A percentile compares a stretch with the other conserved stretches of the same genome.
phyloP scores from a whole-genome alignment of 2,797 vertebrate species.

The Lacerta bilineata region DNA sequence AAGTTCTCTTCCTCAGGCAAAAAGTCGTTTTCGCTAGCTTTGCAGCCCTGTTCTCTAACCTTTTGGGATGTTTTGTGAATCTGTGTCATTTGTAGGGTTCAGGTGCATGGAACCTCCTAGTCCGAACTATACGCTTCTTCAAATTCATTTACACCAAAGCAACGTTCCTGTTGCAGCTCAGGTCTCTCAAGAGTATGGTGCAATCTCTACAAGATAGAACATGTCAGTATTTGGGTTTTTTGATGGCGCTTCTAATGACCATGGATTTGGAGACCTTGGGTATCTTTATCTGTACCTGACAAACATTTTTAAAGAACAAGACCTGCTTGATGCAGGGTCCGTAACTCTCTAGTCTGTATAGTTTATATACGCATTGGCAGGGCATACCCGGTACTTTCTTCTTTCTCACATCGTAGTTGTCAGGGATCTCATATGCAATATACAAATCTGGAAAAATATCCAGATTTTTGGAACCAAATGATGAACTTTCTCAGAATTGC shows the following conservation, averaged over 20 bases:
- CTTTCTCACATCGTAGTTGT: neutral
- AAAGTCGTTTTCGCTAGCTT: neutral
- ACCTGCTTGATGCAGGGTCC: neutral
- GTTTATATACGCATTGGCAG: neutral
- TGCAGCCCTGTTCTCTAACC: neutral
- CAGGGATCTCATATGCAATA: slow-evolving; percentile 43
- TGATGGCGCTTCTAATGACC: neutral
- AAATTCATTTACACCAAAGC: neutral
- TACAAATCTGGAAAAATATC: slow-evolving; percentile 13
- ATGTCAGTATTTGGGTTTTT: slow-evolving; percentile 22
- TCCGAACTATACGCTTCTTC: neutral
- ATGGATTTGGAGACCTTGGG: neutral
- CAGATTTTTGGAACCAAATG: slow-evolving; percentile 37
- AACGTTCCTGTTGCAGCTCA: neutral
- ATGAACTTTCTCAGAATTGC: neutral
- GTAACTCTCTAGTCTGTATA: neutral
- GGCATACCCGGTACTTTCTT: neutral
- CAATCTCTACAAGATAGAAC: neutral
- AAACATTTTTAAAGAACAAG: neutral
- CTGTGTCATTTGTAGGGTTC: slow-evolving; percentile 7
- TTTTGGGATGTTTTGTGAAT: neutral
- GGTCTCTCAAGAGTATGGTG: neutral
- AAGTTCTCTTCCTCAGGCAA: neutral
- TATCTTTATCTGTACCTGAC: neutral
- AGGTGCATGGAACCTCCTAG: neutral